These are phyloP conservation scores for Periophthalmus magnuspinnatus DNA, from an alignment of 2,797 vertebrate genomes.

Conservation along the genomic window DNA sequence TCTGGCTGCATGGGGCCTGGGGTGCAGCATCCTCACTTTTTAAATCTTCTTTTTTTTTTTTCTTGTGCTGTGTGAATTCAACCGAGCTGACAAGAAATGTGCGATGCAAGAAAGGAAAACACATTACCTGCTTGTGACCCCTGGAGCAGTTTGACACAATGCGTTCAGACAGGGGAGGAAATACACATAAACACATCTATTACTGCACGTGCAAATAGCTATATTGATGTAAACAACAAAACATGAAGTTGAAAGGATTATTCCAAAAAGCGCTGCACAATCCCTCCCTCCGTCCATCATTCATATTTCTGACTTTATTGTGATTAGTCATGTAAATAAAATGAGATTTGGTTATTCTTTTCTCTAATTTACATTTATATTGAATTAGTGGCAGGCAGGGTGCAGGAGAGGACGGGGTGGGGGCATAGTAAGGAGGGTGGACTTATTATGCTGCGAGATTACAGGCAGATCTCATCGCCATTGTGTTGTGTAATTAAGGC, in stretches of 20 bases:
- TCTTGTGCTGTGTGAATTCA: slow-evolving; percentile 30
- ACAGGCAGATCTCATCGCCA: slow-evolving; percentile 78
- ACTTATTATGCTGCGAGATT: slow-evolving; percentile 79
- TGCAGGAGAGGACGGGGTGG: slow-evolving; percentile 22
- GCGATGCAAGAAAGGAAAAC: slow-evolving; percentile 46
- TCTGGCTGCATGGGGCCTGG: slow-evolving; percentile 31
- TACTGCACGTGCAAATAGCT: slow-evolving; percentile 54
- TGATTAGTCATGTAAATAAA: slow-evolving; percentile 85
- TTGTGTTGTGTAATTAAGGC: slow-evolving; percentile 84
- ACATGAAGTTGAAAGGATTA: slow-evolving; percentile 61
- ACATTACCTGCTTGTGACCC: slow-evolving; percentile 57
- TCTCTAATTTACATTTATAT: slow-evolving; percentile 85
- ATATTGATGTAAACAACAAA: slow-evolving; percentile 66
- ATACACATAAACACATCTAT: slow-evolving; percentile 59
- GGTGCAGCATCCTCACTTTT: slow-evolving; percentile 46
- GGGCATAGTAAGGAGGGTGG: slow-evolving; percentile 19
- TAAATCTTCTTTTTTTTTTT: slow-evolving; percentile 12
- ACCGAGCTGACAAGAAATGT: slow-evolving; percentile 50
- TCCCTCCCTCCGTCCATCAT: slow-evolving; percentile 49
- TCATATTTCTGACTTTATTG: slow-evolving; percentile 79
- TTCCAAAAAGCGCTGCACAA: slow-evolving; percentile 35
- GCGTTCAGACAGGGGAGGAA: slow-evolving; percentile 49
- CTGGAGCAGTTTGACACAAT: slow-evolving; percentile 58
- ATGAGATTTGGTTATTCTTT: slow-evolving; percentile 81
- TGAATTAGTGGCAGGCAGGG: slow-evolving; percentile 79